Evolutionary conservation across 2,797 vertebrate genomes (phyloP).

Genomic region (Pseudochirops corinnae): DNA sequence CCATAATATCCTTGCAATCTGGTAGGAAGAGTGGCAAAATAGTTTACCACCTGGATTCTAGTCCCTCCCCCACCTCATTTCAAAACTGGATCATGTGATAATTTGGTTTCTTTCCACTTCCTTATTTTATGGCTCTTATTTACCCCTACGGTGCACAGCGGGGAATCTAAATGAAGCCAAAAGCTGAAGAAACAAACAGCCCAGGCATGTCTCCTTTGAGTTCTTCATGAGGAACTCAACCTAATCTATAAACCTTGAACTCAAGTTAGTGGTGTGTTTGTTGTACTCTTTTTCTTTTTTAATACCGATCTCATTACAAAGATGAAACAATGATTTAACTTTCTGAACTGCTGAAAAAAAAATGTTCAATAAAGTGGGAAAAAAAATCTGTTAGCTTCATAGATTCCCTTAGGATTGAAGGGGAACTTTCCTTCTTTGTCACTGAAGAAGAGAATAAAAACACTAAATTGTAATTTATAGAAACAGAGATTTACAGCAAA

Average conservation of each 20-base stretch:
- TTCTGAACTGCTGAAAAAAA: constrained; percentile 47
- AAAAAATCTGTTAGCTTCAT: constrained; percentile 28
- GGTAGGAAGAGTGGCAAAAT: constrained; percentile 17
- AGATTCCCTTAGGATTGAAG: constrained; percentile 14
- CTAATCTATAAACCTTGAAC: constrained; percentile 44
- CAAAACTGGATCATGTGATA: constrained; percentile 44
- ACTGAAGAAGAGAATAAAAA: background rate
- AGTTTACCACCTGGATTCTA: constrained; percentile 49
- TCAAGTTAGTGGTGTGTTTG: background rate
- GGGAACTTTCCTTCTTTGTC: constrained; percentile 2
- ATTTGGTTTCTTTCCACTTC: constrained; percentile 72
- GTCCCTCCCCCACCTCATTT: background rate
- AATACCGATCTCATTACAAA: constrained; percentile 39
- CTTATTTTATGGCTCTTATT: constrained; percentile 39
- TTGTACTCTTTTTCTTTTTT: constrained; percentile 13
- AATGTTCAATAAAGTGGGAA: constrained; percentile 39
- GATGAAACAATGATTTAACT: constrained; percentile 36
- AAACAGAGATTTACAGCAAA: background rate
- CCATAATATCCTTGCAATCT: background rate
- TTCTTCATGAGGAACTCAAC: constrained; percentile 28
- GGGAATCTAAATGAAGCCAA: constrained; percentile 67
- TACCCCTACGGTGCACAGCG: constrained; percentile 39
- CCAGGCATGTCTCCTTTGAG: constrained; percentile 51
- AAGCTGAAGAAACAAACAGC: constrained; percentile 75
- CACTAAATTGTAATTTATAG: background rate